Percentiles rank a stretch among this genome's conserved stretches.
phyloP scores from a whole-genome alignment of 2,888 invertebrate species.

The Molanna angustata region DNA sequence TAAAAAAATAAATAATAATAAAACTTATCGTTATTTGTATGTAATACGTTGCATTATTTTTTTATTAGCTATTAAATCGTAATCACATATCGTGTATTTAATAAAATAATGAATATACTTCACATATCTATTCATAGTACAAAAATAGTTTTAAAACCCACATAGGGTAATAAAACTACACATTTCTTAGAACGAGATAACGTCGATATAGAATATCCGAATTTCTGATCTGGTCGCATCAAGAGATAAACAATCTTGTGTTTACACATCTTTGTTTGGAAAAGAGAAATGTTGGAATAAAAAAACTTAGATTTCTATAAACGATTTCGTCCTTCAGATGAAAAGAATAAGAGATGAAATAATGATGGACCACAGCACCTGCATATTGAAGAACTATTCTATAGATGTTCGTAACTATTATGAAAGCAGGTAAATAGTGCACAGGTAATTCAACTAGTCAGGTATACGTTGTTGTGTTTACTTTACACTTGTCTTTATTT shows the following conservation, averaged over 20 bases:
- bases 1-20: too few species aligned
- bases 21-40: too few species aligned
- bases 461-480: conserved; percentile 1
- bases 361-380: conserved; percentile 20
- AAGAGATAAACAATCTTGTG: conserved; percentile 18
- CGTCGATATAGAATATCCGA: too few species aligned
- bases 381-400: conserved; percentile 3
- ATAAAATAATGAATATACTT: too few species aligned
- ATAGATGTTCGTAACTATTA: neutral
- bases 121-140: too few species aligned
- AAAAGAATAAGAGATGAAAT: conserved; percentile 9
- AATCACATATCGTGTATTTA: too few species aligned
- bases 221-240: conserved; percentile 9
- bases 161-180: too few species aligned
- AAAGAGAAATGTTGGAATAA: conserved; percentile 23
- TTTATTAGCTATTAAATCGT: too few species aligned
- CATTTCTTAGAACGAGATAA: too few species aligned
- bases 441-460: conserved; percentile 9
- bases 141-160: too few species aligned
- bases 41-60: too few species aligned
- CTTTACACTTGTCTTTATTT: too few species aligned
- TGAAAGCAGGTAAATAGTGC: conserved; percentile 8
- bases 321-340: conserved; percentile 22
- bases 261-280: conserved; percentile 22
- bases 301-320: conserved; percentile 26